These are phyloP conservation scores for Drosophila serrata DNA, from an alignment of 1,140 invertebrate species.

Conservation along the genomic window DNA sequence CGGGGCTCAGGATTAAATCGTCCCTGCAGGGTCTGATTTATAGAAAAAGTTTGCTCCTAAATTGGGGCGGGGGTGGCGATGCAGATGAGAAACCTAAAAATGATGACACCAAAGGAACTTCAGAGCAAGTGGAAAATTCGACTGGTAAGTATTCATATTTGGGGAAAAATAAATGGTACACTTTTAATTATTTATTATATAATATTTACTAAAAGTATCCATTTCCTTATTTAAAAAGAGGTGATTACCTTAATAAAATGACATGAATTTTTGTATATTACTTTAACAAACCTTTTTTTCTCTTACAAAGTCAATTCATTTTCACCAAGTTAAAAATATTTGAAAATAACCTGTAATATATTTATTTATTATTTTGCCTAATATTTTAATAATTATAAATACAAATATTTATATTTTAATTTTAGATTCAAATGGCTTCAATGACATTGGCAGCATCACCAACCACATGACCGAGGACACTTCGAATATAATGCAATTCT, in stretches of 20 bases:
- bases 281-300: too few relatives aligned
- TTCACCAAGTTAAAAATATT: background rate
- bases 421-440: slow-evolving; percentile 21
- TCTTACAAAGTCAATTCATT: background rate
- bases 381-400: too few relatives aligned
- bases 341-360: too few relatives aligned
- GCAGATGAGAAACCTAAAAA: slow-evolving; percentile 25
- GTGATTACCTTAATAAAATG: too few relatives aligned
- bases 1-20: slow-evolving; percentile 92
- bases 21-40: slow-evolving; percentile 90
- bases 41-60: slow-evolving; percentile 84
- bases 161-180: too few relatives aligned
- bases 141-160: slow-evolving; percentile 6
- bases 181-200: background rate
- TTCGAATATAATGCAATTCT: slow-evolving; percentile 93
- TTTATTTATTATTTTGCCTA: too few relatives aligned
- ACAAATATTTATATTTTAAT: background rate
- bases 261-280: too few relatives aligned
- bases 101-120: slow-evolving; percentile 8
- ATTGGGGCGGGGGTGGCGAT: slow-evolving; percentile 55
- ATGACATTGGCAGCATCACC: slow-evolving; percentile 90
- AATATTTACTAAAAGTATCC: background rate
- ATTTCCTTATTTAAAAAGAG: too few relatives aligned
- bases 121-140: background rate
- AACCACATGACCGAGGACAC: slow-evolving; percentile 94